Conservation (phyloP, 1,140 invertebrate genomes). For the Sipha flava region DNA sequence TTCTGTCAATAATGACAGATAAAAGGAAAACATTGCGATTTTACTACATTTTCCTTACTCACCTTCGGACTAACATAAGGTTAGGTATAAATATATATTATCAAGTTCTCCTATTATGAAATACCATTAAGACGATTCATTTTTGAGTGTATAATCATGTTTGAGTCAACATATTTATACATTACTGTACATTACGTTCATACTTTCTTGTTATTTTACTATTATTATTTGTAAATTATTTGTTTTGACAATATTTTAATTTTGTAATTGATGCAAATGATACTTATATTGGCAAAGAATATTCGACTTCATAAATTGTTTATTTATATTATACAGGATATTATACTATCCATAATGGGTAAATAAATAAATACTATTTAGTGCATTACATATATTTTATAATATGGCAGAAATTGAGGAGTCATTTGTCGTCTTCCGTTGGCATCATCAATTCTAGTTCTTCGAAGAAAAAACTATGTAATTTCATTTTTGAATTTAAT, state of each 20-base stretch:
- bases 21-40: neutral
- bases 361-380: no score
- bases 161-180: neutral
- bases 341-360: no score
- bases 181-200: neutral
- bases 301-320: no score
- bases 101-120: neutral
- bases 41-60: neutral
- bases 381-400: no score
- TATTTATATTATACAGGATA: no score
- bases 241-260: neutral
- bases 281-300: no score
- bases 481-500: no score
- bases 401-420: no score
- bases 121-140: neutral
- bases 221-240: neutral
- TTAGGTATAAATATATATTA: neutral
- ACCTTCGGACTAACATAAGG: neutral
- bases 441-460: no score
- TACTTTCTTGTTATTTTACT: neutral
- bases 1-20: neutral
- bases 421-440: no score
- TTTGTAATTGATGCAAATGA: neutral
- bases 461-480: no score
- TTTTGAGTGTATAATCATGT: conserved; percentile 12